phyloP scores from a whole-genome alignment of 1,140 invertebrate species.

The Acarapis woodi region DNA sequence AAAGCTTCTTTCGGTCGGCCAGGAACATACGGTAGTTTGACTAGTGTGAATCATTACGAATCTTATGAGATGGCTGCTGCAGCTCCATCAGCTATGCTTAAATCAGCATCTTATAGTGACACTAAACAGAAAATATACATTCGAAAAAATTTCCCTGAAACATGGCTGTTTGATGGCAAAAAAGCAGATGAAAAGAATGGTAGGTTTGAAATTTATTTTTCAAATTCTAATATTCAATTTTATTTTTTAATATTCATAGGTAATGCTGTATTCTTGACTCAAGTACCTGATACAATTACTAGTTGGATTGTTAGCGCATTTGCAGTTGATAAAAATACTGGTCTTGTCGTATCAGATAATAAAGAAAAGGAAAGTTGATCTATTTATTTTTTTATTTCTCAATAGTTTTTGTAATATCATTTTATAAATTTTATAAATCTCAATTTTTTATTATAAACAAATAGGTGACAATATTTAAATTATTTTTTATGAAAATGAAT shows the following conservation, averaged over 20 bases:
- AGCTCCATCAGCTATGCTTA: neutral
- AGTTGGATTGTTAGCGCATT: constrained; percentile 79
- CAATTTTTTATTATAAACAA: too few species aligned
- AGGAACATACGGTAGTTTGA: too few species aligned
- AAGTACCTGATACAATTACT: constrained; percentile 60
- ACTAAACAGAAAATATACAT: constrained; percentile 2
- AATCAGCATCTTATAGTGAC: neutral
- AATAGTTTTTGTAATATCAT: too few species aligned
- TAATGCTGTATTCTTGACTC: constrained; percentile 20
- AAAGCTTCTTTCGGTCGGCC: too few species aligned
- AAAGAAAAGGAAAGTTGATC: constrained; percentile 21
- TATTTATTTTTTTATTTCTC: too few species aligned
- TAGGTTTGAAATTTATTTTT: too few species aligned
- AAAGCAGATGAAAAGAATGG: too few species aligned
- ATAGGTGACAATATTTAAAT: constrained; percentile 47
- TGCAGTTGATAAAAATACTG: constrained; percentile 47
- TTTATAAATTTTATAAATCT: too few species aligned
- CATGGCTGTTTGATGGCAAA: too few species aligned
- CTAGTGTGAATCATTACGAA: neutral
- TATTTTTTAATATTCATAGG: constrained; percentile 22
- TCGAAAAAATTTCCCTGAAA: constrained; percentile 19
- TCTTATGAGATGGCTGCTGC: neutral
- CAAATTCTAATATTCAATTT: neutral
- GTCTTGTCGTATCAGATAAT: constrained; percentile 38
- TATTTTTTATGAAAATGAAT: constrained; percentile 59